Evolutionary conservation across 2,888 invertebrate genomes (phyloP).

Genomic region (Eupithecia vulgata): DNA sequence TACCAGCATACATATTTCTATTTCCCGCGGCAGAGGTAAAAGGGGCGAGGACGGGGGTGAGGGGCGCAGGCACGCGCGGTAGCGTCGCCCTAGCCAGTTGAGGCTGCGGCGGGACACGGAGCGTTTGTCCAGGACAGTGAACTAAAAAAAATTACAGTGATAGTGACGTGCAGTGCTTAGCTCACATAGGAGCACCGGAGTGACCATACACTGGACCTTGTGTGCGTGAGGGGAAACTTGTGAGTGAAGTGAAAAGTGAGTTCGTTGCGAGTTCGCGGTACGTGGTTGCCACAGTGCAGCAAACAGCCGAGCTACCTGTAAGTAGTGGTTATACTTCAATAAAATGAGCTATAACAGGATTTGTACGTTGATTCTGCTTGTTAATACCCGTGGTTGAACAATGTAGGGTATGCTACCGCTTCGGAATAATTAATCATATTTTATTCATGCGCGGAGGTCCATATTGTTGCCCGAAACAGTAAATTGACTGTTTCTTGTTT

Average conservation of each 20-base stretch:
- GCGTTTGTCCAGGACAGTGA: slow-evolving; percentile 58
- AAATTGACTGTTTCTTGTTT: slow-evolving; percentile 37
- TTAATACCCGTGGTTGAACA: slow-evolving; percentile 8
- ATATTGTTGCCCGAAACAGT: slow-evolving; percentile 32
- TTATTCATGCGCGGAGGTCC: slow-evolving; percentile 41
- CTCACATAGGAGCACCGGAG: slow-evolving; percentile 67
- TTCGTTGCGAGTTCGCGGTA: slow-evolving; percentile 57
- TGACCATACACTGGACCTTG: slow-evolving; percentile 54
- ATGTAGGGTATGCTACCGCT: neutral
- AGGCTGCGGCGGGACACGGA: slow-evolving; percentile 69
- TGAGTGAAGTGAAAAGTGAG: slow-evolving; percentile 68
- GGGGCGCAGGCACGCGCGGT: slow-evolving; percentile 77
- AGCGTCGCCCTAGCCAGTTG: slow-evolving; percentile 81
- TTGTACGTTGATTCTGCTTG: slow-evolving; percentile 19
- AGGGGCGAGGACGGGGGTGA: slow-evolving; percentile 61
- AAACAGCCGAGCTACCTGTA: slow-evolving; percentile 65
- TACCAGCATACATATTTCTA: slow-evolving; percentile 81
- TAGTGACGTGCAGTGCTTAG: slow-evolving; percentile 72
- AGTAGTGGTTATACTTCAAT: slow-evolving; percentile 58
- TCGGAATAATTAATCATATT: slow-evolving; percentile 42
- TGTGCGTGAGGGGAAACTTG: slow-evolving; percentile 65
- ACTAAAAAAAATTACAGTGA: slow-evolving; percentile 62
- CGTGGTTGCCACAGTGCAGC: slow-evolving; percentile 55
- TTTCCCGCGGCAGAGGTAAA: slow-evolving; percentile 79
- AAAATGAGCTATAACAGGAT: slow-evolving; percentile 61